Base-by-base conservation (phyloP, 1,140 invertebrate species). In the Microplitis demolitor region DNA sequence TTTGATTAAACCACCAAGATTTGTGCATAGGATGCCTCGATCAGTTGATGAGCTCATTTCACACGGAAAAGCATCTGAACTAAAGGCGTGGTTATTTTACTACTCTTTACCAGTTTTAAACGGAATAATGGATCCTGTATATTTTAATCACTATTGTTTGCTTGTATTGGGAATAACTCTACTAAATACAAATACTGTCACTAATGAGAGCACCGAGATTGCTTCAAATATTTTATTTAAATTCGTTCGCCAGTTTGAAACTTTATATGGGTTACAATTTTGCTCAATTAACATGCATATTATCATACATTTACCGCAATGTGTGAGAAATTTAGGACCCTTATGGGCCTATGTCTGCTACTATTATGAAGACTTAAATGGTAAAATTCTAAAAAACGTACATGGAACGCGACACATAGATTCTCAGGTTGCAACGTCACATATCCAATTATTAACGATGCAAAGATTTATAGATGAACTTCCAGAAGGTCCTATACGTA, bases 341-440 rank as follows among this genome's bases (percentile, higher is more conserved):
- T 64, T 79, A 9, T 79, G 76, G 75, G 70, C 66, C 16, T 62
- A 74, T 24, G 61, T 77, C 2, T 78, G 76, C 66, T 79, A 69
- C 24, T 51, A 73, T 66, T 79, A 63, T 53, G 77, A 77, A 74
- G 71, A 79, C 62, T 66, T 79, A 16, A 77, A 79, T 71, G 75
- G 73, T 0, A 64, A 75, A 74, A 45, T 77, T 1, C 73, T 78
- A 14, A 74, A 60, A 64, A 35, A 69, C 1, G 54, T 79, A 11
- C 78, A 78, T 56, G 78, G 74, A 4, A 78, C 77, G 2, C 8
- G 71, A 13, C 74, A 74, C 45, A 72, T 79, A 37, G 76, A 72
- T 60, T 73, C 75, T 6, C 77, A 79, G 71, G 66, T 77, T 11
- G 72, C 72, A 37, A 74, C 58, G 5, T 14, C 56, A 8, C 77